Base-by-base conservation (phyloP, 64 coral and sea anemone species). In the Stichodactyla helianthus region DNA sequence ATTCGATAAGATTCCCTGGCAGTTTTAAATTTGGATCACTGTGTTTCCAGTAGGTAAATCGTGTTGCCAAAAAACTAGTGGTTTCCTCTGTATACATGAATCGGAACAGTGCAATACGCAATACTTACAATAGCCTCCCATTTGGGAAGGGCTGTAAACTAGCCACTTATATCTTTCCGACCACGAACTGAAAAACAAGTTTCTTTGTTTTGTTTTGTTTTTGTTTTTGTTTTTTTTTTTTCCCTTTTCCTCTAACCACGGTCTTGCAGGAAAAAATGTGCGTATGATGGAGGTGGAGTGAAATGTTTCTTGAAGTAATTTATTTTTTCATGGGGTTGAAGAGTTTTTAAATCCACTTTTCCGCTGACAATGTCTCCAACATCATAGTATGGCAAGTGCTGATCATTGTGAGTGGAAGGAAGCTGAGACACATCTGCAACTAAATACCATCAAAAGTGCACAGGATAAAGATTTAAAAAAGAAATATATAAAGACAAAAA, bases 341-440 rank as follows among this genome's bases (percentile, higher is more conserved):
- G 83, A 86, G 83, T 91, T 68, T 77, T 91, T 91, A 85, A 60
- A 91, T 86, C 83, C 19, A 91, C 83, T 85, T 90, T 90, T 53
- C 89, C 82, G 84, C 89, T 77, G 62, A 90, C 79, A 53, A 89
- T 89, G 52, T 84, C 88, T 83, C 63, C 88, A 64, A 89, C 84
- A 70, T 65, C 84, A 77, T 89, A 89, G 63, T 59, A 68, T 65
- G 55, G 55, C 14, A 58, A 18, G 26, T 65, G 58, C 82, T 85
- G 82, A 71, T 65, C 62, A 65, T 58, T 5, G 55, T 65, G 62
- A 65, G 62, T 65, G 62, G 62, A 65, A 65, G 62, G 62, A 65
- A 65, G 18, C 62, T 20, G 62, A 65, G 88, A 85, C 53, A 76
- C 88, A 86, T 86, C 84, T 86, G 84, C 58, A 86, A 65, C 84